phyloP scores from a whole-genome alignment of 2,888 invertebrate species.

The Rhimphoctona megacephalus region DNA sequence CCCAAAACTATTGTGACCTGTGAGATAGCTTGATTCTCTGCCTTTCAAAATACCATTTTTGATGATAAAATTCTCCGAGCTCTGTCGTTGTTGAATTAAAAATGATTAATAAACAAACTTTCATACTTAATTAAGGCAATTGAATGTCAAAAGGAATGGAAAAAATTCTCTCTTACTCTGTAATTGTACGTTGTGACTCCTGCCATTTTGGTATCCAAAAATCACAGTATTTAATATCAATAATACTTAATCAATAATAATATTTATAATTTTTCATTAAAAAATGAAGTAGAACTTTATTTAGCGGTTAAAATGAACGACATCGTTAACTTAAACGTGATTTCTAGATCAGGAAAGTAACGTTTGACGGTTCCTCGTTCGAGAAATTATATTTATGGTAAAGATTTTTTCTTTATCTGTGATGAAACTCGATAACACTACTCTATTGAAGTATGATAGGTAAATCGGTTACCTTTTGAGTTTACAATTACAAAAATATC shows the following conservation, averaged over 20 bases:
- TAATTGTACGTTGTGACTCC: conserved; percentile 14
- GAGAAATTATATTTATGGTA: not conserved
- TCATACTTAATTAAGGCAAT: not conserved
- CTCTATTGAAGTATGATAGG: not conserved
- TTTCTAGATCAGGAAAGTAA: not conserved
- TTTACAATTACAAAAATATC: too few species aligned
- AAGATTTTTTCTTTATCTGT: not conserved
- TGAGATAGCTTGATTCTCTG: not conserved
- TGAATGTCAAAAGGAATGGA: not conserved
- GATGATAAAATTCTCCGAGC: conserved; percentile 53
- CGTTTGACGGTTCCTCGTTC: not conserved
- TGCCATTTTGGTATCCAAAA: conserved; percentile 21
- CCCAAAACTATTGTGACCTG: conserved; percentile 67
- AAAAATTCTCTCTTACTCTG: conserved; percentile 27
- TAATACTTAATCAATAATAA: too few species aligned
- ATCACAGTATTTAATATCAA: not conserved
- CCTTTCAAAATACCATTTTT: conserved; percentile 73
- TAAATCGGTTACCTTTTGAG: too few species aligned
- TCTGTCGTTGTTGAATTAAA: conserved; percentile 27
- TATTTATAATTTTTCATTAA: not conserved
- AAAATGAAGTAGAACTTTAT: too few species aligned
- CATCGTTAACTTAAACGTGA: not conserved
- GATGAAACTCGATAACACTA: not conserved
- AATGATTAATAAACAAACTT: not conserved
- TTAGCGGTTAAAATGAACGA: not conserved